A percentile compares a stretch with the other conserved stretches of the same genome.
Evolutionary conservation across 2,113 vertebrate genomes (phyloP).

Genomic region (Vidua macroura): DNA sequence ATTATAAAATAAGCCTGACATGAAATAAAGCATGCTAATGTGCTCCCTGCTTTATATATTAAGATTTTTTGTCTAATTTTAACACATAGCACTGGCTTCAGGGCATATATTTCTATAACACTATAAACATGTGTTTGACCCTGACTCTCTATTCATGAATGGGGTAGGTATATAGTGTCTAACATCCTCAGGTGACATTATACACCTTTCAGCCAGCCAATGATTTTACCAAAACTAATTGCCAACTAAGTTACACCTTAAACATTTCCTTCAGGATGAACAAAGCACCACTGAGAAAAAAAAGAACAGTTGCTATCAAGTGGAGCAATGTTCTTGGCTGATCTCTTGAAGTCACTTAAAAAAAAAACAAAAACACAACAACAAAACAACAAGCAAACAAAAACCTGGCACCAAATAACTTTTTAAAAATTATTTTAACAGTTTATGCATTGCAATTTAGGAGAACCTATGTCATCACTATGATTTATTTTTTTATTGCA

Average conservation of each 20-base stretch:
- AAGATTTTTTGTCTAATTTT: background rate
- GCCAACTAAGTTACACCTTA: background rate
- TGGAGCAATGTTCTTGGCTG: background rate
- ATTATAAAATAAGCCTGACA: background rate
- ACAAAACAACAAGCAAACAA: background rate
- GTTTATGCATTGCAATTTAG: background rate
- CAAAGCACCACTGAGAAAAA: background rate
- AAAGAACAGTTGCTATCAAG: background rate
- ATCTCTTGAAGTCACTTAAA: background rate
- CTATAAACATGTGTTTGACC: background rate
- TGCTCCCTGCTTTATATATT: background rate
- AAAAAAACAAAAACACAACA: too few relatives aligned
- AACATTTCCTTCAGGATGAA: background rate
- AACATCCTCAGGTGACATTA: background rate
- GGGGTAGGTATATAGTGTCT: background rate
- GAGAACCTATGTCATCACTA: background rate
- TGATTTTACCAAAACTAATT: background rate
- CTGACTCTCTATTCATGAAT: background rate
- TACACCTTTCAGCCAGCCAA: background rate
- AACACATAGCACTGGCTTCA: background rate
- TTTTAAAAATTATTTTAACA: background rate
- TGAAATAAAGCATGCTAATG: background rate
- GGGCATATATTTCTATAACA: accelerated
- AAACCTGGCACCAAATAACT: background rate
- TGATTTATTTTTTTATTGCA: background rate